These are phyloP conservation scores for Mus minutoides DNA, from an alignment of 2,797 vertebrate species.

Conservation along the genomic window DNA sequence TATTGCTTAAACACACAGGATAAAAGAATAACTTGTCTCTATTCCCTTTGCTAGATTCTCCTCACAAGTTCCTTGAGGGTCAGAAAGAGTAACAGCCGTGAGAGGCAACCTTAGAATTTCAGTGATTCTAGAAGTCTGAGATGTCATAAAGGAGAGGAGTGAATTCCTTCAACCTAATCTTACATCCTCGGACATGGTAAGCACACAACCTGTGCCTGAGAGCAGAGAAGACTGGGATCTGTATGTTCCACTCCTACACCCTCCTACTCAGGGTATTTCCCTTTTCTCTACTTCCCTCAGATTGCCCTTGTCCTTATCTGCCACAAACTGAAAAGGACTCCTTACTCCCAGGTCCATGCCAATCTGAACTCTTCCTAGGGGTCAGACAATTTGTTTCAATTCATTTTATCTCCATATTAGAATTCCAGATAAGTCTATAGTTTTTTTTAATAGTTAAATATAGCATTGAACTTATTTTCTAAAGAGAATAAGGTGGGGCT, in stretches of 20 bases:
- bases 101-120: neutral
- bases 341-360: constrained; percentile 26
- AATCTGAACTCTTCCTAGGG: constrained; percentile 64
- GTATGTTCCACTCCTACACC: neutral
- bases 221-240: constrained; percentile 4
- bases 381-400: constrained; percentile 28
- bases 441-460: neutral
- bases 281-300: constrained; percentile 38
- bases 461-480: constrained; percentile 53
- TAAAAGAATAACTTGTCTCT: neutral
- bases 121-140: neutral
- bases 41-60: neutral
- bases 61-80: neutral
- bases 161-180: constrained; percentile 61
- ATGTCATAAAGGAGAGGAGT: neutral
- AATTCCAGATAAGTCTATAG: neutral
- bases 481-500: neutral
- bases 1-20: constrained; percentile 32
- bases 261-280: constrained; percentile 69
- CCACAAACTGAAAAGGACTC: constrained; percentile 23
- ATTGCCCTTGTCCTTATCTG: constrained; percentile 55
- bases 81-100: neutral
- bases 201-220: neutral
- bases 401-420: neutral
- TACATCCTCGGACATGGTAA: neutral